Evolutionary conservation across 1,140 invertebrate species (phyloP).

Genomic region (Brachionus rubens): DNA sequence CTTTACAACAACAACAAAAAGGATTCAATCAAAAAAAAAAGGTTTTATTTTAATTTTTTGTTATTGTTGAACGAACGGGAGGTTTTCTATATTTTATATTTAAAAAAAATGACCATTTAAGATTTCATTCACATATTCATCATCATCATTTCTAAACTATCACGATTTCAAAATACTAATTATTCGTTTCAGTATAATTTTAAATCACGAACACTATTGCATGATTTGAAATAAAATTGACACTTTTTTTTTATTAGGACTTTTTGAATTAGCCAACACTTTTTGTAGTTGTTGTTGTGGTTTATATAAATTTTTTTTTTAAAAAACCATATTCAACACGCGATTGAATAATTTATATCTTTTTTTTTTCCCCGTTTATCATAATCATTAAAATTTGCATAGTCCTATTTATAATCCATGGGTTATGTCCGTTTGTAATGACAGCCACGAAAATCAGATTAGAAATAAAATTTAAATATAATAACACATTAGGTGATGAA

Average conservation of each 20-base stretch:
- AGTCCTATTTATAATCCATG: not conserved
- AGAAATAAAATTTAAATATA: not conserved
- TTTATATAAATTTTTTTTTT: no score
- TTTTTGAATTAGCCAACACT: not conserved
- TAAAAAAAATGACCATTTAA: conserved; percentile 6
- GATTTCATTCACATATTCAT: not conserved
- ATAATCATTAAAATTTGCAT: conserved; percentile 19
- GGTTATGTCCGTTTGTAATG: no score
- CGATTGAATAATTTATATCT: conserved; percentile 31
- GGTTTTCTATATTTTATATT: no score
- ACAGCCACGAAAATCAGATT: not conserved
- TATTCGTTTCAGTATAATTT: not conserved
- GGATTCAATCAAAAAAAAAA: no score
- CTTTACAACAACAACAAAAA: no score
- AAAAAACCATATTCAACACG: not conserved
- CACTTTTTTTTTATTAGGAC: not conserved
- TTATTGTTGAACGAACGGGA: no score
- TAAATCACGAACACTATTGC: conserved; percentile 32
- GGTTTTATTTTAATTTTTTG: no score
- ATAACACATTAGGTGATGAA: conserved; percentile 8
- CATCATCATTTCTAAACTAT: conserved; percentile 6
- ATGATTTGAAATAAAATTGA: conserved; percentile 44
- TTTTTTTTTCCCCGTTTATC: no score
- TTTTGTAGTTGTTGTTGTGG: no score
- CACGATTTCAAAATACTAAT: no score